These are phyloP conservation scores for Hystrix cristata DNA, from an alignment of 2,113 vertebrate genomes.

Conservation along the genomic window DNA sequence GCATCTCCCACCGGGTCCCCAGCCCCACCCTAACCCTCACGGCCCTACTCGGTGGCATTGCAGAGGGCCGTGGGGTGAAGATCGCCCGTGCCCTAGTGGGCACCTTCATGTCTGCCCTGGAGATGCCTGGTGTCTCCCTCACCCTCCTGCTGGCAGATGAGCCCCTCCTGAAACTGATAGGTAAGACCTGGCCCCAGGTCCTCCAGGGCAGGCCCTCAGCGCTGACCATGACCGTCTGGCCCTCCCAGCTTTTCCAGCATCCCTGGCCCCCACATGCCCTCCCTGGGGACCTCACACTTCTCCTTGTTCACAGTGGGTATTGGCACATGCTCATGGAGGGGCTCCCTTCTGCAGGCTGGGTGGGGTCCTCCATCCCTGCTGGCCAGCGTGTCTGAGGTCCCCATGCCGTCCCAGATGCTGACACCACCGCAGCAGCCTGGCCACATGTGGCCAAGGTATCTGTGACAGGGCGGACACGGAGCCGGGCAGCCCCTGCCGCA, in stretches of 20 bases:
- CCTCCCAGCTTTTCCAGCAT: background rate
- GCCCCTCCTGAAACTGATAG: conserved; percentile 91
- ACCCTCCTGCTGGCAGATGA: conserved; percentile 91
- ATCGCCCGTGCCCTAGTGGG: conserved; percentile 93
- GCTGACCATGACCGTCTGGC: background rate
- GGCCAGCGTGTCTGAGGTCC: background rate
- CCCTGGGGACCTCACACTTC: background rate
- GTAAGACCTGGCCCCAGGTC: conserved; percentile 84
- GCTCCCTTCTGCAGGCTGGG: background rate
- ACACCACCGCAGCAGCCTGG: conserved; percentile 93
- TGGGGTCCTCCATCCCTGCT: background rate
- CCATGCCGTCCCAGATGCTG: conserved; percentile 88
- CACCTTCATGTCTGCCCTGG: conserved; percentile 96
- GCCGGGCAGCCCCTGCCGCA: conserved; percentile 71
- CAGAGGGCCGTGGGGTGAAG: conserved; percentile 90
- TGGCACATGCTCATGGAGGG: background rate
- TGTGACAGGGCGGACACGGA: conserved; percentile 83
- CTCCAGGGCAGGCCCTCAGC: background rate
- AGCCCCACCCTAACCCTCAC: background rate
- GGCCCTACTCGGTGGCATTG: background rate
- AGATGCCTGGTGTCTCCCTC: conserved; percentile 96
- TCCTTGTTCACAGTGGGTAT: background rate
- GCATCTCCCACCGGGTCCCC: background rate
- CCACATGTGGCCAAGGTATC: conserved; percentile 86
- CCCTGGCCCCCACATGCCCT: background rate